phyloP scores from a whole-genome alignment of 2,888 invertebrate genomes.

The Drosophila putrida region DNA sequence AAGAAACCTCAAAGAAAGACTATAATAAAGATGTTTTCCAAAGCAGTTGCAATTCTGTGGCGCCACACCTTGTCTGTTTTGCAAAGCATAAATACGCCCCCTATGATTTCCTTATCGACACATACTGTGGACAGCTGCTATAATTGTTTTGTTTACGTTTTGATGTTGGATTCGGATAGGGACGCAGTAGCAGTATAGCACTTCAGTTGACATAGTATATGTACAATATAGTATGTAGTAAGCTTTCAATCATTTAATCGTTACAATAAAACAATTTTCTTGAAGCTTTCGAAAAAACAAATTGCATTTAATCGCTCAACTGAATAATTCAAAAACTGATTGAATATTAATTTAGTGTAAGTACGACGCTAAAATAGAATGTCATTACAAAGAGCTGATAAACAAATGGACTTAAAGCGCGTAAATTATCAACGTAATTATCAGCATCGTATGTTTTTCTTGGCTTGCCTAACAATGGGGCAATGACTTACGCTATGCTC shows the following conservation, averaged over 20 bases:
- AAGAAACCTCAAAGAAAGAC: too few relatives aligned
- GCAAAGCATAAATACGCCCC: too few relatives aligned
- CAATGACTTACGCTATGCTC: not conserved
- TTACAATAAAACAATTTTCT: not conserved
- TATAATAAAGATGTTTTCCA: too few relatives aligned
- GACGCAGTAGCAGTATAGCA: constrained; percentile 45
- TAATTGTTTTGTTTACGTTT: constrained; percentile 59
- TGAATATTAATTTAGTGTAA: constrained; percentile 34
- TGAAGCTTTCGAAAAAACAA: not conserved
- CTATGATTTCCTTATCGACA: too few relatives aligned
- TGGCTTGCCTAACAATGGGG: constrained; percentile 10
- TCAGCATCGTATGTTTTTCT: not conserved
- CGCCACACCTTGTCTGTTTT: too few relatives aligned
- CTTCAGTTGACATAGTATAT: constrained; percentile 21
- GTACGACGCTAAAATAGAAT: constrained; percentile 14
- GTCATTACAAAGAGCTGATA: constrained; percentile 3
- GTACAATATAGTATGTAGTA: constrained; percentile 3
- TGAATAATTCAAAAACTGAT: constrained; percentile 2
- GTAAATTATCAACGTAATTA: constrained; percentile 15
- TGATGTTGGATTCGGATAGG: constrained; percentile 15
- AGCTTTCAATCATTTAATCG: constrained; percentile 7
- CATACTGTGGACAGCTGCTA: constrained; percentile 51
- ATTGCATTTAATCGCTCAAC: constrained; percentile 4
- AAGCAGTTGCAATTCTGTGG: too few relatives aligned
- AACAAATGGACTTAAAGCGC: constrained; percentile 10